Evolutionary conservation across 2,888 invertebrate genomes (phyloP), one percentile per base, ranked within the genome.

Genomic region (Eupelmus urozonus): DNA sequence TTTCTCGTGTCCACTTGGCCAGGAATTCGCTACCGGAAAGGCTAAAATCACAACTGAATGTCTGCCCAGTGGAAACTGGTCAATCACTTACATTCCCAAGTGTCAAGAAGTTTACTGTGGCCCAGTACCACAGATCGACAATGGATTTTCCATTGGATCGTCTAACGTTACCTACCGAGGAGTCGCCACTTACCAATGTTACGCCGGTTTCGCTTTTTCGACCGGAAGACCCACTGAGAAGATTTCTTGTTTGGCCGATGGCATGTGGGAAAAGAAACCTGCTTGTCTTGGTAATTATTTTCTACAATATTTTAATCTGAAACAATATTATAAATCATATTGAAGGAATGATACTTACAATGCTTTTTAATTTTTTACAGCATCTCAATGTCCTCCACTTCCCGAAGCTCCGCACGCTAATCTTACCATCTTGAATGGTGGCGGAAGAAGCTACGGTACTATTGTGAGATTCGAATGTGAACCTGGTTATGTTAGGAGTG

Each of bases 61-160:
- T 91, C 90, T 95, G 86, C 95, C 95, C 82, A 96, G 97, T 83
- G 97, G 97, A 82, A 95, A 96, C 88, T 98, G 97, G 97, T 97
- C 97, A 51, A 93, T 95, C 29, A 95, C 94, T 75, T 97, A 97
- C 90, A 96, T 97, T 87, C 97, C 97, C 13, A 95, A 95, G 89
- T 97, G 97, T 89, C 97, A 97, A 93, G 97, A 97, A 94, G 97
- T 97, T 25, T 98, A 98, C 89, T 98, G 98, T 90, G 98, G 98
- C 73, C 98, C 98, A 27, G 98, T 98, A 63, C 98, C 98, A 73
- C 98, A 98, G 92, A 98, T 98, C 81, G 97, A 97, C 87, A 98
- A 98, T 89, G 98, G 98, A 63, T 98, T 98, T 90, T 98, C 98
- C 1, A 97, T 97, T 88, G 97, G 96, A 63, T 97, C 98, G 0